Base-by-base conservation (phyloP, 2,888 invertebrate species). In the Congeria kusceri region DNA sequence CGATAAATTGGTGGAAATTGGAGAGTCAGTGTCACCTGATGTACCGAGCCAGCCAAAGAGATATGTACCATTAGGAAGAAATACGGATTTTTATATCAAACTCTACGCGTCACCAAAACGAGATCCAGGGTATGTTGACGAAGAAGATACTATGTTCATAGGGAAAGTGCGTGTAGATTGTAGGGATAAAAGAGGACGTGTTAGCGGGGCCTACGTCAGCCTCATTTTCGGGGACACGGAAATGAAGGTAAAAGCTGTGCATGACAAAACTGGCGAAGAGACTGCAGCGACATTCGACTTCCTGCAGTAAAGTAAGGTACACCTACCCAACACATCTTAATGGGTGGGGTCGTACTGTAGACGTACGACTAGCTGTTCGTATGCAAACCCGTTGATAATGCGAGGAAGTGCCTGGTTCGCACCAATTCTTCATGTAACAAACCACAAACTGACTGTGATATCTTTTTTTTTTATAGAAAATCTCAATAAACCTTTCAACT, bases 101-200 rank as follows among this genome's bases (percentile, higher is more conserved):
- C 81, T 87, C 7, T 87, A 73, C 56, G 85, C 85, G 1, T 82
- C 81, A 11, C 77, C 82, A 13, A 71, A 72, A 1, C 49, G n/a
- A 9, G 74, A 83, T 23, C 86, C 87, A 1, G 62, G 49, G 44
- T 87, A 83, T 74, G 83, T 83, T 15, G 85, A 86, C 62, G 87
- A 86, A 44, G 64, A 75, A n/a, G 78, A 73, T n/a, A 74, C 77
- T 20, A 81, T 83, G 56, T 80, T 72, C 39, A 69, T 87, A 18
- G 87, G 87, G 9, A 69, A 78, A 32, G 73, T 87, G 0, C 74
- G 80, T 4, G 85, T 87, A 13, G 65, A 71, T 46, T 77, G 80
- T 57, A 28, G 47, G 25, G 73, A 73, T 29, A 46, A 49, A 46
- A 11, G 29, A 15, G 83, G 83, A 3, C 44, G 44, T 15, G 53